Percentiles rank a stretch among this genome's conserved stretches.
These are phyloP conservation scores for Hydropsyche betteni DNA, from an alignment of 2,888 invertebrate genomes.

Conservation along the genomic window DNA sequence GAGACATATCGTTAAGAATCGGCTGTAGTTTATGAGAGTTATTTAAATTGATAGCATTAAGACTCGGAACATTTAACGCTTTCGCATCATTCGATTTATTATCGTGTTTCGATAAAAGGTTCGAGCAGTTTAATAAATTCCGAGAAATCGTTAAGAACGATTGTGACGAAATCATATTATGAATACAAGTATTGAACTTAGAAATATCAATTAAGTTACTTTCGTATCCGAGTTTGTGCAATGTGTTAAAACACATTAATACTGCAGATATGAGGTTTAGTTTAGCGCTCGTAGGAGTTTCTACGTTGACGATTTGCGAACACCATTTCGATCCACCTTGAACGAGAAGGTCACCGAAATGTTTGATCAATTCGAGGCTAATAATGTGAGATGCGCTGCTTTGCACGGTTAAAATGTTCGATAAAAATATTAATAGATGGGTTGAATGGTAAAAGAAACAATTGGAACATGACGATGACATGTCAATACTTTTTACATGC, in stretches of 20 bases:
- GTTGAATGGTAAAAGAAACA: slow-evolving; percentile 69
- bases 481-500: slow-evolving; percentile 68
- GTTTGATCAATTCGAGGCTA: neutral
- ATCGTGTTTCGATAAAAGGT: slow-evolving; percentile 59
- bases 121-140: slow-evolving; percentile 60
- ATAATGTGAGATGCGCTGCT: neutral
- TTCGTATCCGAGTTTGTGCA: slow-evolving; percentile 56
- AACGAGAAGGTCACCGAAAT: slow-evolving; percentile 36
- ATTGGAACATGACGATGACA: slow-evolving; percentile 61
- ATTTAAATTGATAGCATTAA: slow-evolving; percentile 57
- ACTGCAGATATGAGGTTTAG: slow-evolving; percentile 59
- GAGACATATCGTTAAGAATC: slow-evolving; percentile 58
- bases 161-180: slow-evolving; percentile 59
- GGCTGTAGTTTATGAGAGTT: slow-evolving; percentile 60
- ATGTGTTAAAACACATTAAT: slow-evolving; percentile 60
- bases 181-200: slow-evolving; percentile 45
- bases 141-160: slow-evolving; percentile 62
- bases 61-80: slow-evolving; percentile 57
- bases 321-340: slow-evolving; percentile 61
- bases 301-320: slow-evolving; percentile 59
- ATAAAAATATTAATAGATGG: slow-evolving; percentile 64
- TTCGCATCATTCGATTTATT: slow-evolving; percentile 26
- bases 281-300: slow-evolving; percentile 63
- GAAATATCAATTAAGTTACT: neutral
- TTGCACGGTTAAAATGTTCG: slow-evolving; percentile 52